Evolutionary conservation across 2,113 vertebrate species (phyloP), one percentile per base, ranked within the genome.

Genomic region (Oxygymnocypris stewartii): DNA sequence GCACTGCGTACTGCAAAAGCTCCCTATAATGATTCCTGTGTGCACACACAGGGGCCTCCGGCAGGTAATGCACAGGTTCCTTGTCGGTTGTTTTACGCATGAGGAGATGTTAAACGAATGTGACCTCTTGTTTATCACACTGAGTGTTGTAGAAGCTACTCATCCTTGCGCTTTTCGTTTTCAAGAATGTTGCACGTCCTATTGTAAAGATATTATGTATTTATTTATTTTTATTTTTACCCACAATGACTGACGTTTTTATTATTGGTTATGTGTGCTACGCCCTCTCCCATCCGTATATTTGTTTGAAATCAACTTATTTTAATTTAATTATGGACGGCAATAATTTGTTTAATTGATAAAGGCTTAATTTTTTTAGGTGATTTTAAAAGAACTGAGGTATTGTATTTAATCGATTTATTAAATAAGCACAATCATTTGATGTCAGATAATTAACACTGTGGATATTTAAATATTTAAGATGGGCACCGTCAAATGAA

Each of bases 71-170:
- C 67, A 63, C 84, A 80, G 82, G 87, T 89, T 88, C 85, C 67
- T 49, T 42, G 79, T 89, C 89, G 85, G 87, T 88, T 89, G 40
- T 82, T 49, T 85, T 87, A 63, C 74, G 81, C 76, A 84, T 87
- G 44, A 42, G 86, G 85, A 88, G 40, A 74, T 90, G 78, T 80
- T 90, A 90, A 31, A 82, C 90, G 84, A 28, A 90, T 75, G 9
- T 84, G 82, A 69, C 89, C 88, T 87, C 87, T 63, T 20, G 35
- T 77, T 90, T 88, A 81, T 90, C 85, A 59, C 86, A 87, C 84
- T 35, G 84, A 88, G 84, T 79, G 88, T 88, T 81, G 44, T 74
- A 28, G 79, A 90, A 87, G 85, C 13, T 44, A 79, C 67, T 74
- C 63, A 81, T 84, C 75, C 79, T 51, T 76, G 13, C 59, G 42